Conservation (phyloP, 2,113 vertebrate species). For the Mirounga angustirostris region DNA sequence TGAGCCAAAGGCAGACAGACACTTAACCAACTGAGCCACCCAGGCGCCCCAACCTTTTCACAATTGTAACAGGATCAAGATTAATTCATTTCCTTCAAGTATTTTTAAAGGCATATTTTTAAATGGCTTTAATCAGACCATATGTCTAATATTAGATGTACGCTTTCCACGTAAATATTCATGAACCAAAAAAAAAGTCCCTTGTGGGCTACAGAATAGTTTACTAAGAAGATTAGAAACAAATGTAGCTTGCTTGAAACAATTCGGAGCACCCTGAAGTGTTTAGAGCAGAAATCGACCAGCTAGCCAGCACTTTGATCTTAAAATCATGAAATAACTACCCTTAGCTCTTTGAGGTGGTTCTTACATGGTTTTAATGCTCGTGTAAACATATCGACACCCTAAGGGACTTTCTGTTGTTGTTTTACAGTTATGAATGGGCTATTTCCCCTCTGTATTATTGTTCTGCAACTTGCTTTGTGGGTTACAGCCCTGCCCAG, state of each 20-base stretch:
- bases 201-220: not conserved
- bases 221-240: not conserved
- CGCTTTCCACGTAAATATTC: not conserved
- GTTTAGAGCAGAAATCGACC: not conserved
- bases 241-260: not conserved
- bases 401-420: not conserved
- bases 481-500: fast-evolving
- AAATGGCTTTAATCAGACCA: not conserved
- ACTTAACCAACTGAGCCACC: no score
- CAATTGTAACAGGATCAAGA: not conserved
- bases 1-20: no score
- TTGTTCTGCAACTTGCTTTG: not conserved
- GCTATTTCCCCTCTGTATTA: fast-evolving
- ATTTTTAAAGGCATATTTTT: not conserved
- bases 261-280: not conserved
- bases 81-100: not conserved
- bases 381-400: not conserved
- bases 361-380: not conserved
- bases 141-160: no score
- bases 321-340: not conserved
- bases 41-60: not conserved
- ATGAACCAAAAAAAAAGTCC: not conserved
- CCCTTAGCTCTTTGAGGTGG: not conserved
- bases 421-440: not conserved
- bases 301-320: not conserved